Conservation (phyloP, 2,888 invertebrate species). For the Diaprepes abbreviatus region DNA sequence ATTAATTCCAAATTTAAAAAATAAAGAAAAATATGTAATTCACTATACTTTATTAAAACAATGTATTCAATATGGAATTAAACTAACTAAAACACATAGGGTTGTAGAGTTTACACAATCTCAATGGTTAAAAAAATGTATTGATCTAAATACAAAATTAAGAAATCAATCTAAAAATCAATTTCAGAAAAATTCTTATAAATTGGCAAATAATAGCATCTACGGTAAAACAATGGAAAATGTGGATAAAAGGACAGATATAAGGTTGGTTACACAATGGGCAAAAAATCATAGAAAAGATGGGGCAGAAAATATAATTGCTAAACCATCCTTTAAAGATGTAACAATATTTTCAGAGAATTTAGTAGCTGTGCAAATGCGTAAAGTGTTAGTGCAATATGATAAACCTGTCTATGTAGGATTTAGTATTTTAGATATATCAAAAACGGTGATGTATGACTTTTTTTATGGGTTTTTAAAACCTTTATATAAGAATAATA, state of each 20-base stretch:
- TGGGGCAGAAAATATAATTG: not conserved
- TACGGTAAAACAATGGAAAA: not conserved
- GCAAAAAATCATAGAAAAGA: not conserved
- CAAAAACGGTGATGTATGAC: not conserved
- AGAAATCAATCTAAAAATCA: not conserved
- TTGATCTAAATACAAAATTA: not conserved
- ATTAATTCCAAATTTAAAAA: not conserved
- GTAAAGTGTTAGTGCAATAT: not conserved
- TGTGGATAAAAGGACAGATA: not conserved
- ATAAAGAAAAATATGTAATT: not conserved
- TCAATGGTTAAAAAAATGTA: not conserved
- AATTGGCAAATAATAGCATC: not conserved
- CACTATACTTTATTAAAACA: not conserved
- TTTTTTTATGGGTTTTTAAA: no score
- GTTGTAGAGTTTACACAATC: not conserved
- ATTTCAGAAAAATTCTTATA: not conserved
- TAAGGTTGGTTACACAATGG: not conserved
- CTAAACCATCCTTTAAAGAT: not conserved
- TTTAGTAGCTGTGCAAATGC: not conserved
- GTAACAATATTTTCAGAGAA: not conserved
- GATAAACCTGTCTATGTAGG: not conserved
- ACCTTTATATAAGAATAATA: no score
- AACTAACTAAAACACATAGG: not conserved
- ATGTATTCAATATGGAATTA: not conserved
- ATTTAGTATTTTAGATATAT: slow-evolving; percentile 2